Percentiles rank a stretch among this genome's conserved stretches.
phyloP scores from a whole-genome alignment of 1,140 invertebrate genomes.

The Zaprionus gabonicus region DNA sequence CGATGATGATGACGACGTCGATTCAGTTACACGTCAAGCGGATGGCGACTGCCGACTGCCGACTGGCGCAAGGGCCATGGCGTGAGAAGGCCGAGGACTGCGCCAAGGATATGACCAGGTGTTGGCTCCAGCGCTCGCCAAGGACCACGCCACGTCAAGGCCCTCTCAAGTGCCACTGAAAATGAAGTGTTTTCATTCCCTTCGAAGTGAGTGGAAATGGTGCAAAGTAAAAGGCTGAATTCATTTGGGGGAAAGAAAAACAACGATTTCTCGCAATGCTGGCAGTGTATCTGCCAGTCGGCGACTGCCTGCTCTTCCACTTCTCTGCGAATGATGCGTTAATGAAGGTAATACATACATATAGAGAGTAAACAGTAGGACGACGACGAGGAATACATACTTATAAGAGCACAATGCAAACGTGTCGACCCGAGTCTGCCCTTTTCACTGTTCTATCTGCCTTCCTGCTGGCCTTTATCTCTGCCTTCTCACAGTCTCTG shows the following conservation, averaged over 20 bases:
- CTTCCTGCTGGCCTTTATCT: background rate
- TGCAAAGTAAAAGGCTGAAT: background rate
- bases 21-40: conserved; percentile 36
- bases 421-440: conserved; percentile 24
- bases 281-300: background rate
- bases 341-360: conserved; percentile 62
- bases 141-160: conserved; percentile 39
- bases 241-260: background rate
- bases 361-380: conserved; percentile 60
- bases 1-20: conserved; percentile 34
- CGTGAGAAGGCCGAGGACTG: conserved; percentile 28
- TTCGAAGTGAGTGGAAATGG: background rate
- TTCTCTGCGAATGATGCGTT: conserved; percentile 67
- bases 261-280: background rate
- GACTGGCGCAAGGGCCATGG: conserved; percentile 2
- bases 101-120: conserved; percentile 46
- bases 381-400: conserved; percentile 58
- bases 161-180: conserved; percentile 22
- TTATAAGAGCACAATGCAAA: conserved; percentile 41
- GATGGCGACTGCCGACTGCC: conserved; percentile 18
- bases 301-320: background rate
- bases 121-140: conserved; percentile 32
- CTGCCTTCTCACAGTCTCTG: conserved; percentile 17
- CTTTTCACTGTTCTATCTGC: conserved; percentile 2
- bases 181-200: conserved; percentile 31